Conservation (phyloP, 2,888 invertebrate species). For the Hyppa rectilinea region DNA sequence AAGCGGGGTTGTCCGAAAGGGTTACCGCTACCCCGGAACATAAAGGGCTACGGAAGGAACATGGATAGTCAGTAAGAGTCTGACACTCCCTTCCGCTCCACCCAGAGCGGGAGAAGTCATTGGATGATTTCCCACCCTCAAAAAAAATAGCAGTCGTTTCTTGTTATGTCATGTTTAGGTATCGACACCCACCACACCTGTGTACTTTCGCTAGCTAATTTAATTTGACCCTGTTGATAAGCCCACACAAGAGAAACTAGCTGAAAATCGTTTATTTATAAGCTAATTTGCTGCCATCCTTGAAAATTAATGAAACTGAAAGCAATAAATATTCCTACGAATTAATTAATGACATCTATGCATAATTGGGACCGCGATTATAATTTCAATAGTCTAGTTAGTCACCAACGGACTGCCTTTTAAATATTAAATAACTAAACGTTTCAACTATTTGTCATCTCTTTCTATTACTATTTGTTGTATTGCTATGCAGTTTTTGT, state of each 20-base stretch:
- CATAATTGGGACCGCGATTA: constrained; percentile 35
- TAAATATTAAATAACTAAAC: constrained; percentile 42
- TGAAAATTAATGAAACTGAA: neutral
- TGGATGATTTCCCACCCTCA: too few relatives aligned
- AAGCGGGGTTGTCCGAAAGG: too few relatives aligned
- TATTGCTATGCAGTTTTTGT: constrained; percentile 20
- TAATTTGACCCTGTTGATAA: neutral
- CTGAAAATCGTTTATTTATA: neutral
- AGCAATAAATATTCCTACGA: constrained; percentile 21
- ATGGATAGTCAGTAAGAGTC: too few relatives aligned
- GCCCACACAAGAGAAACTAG: constrained; percentile 12
- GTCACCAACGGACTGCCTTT: constrained; percentile 6
- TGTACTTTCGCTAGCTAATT: too few relatives aligned
- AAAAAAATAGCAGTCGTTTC: too few relatives aligned
- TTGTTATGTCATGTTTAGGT: too few relatives aligned
- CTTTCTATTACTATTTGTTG: constrained; percentile 29
- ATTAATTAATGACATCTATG: constrained; percentile 1
- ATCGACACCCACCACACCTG: too few relatives aligned
- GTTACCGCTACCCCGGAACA: too few relatives aligned
- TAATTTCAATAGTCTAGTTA: constrained; percentile 26
- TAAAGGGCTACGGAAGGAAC: too few relatives aligned
- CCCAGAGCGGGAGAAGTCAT: too few relatives aligned
- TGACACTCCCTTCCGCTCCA: too few relatives aligned
- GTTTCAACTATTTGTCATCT: constrained; percentile 21
- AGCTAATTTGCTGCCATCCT: constrained; percentile 17